Conservation (phyloP, 2,888 invertebrate genomes). For the Meandrusa payeni region DNA sequence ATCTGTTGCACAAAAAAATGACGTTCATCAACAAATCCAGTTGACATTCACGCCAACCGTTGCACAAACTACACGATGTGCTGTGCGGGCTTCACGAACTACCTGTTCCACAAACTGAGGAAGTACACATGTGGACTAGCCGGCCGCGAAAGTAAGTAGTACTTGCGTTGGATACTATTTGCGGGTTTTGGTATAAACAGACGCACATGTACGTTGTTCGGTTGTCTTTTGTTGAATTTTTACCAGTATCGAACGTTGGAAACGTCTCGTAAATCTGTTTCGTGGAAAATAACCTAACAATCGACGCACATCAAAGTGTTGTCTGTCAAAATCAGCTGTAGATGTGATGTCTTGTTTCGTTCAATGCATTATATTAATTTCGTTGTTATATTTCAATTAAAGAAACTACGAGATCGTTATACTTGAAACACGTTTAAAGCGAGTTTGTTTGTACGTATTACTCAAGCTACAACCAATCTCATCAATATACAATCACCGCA, state of each 20-base stretch:
- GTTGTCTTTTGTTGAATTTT: constrained; percentile 10
- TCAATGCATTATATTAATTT: not conserved
- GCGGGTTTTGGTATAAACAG: constrained; percentile 18
- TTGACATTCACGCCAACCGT: constrained; percentile 38
- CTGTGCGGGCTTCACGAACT: constrained; percentile 68
- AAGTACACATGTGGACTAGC: constrained; percentile 75
- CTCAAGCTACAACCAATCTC: constrained; percentile 21
- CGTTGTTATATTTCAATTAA: not conserved
- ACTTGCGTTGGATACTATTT: constrained; percentile 22
- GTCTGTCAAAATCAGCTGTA: constrained; percentile 15
- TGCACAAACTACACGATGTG: constrained; percentile 59
- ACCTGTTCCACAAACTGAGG: constrained; percentile 72
- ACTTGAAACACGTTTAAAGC: constrained; percentile 16
- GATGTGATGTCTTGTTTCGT: not conserved
- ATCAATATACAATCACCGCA: constrained; percentile 24
- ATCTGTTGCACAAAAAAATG: constrained; percentile 54
- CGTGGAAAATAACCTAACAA: constrained; percentile 9
- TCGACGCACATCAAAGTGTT: no score
- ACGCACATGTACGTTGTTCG: constrained; percentile 17
- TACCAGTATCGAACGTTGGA: constrained; percentile 5
- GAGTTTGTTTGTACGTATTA: constrained; percentile 20
- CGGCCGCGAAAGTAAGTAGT: constrained; percentile 71
- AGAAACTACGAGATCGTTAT: constrained; percentile 1
- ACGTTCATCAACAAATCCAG: constrained; percentile 44
- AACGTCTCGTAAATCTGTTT: not conserved